phyloP scores from a whole-genome alignment of 2,888 invertebrate genomes.

The Portevinia maculata region DNA sequence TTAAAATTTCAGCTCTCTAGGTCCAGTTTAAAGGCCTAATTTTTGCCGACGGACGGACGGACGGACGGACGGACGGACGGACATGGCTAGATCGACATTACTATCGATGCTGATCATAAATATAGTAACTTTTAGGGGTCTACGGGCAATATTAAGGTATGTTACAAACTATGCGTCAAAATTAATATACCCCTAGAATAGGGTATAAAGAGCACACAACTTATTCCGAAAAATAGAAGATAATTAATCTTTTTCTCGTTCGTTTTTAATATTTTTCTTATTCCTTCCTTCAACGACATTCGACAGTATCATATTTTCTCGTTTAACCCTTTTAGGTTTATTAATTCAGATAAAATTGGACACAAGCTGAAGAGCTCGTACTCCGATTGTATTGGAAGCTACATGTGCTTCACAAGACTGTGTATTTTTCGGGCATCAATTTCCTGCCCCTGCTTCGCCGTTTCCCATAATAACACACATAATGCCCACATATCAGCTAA shows the following conservation, averaged over 20 bases:
- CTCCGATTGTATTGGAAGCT: not conserved
- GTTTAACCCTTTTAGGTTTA: constrained; percentile 57
- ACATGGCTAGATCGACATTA: too few relatives aligned
- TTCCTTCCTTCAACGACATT: constrained; percentile 16
- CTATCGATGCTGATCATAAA: too few relatives aligned
- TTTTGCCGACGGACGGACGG: too few relatives aligned
- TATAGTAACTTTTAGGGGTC: too few relatives aligned
- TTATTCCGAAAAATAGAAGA: constrained; percentile 58
- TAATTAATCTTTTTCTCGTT: constrained; percentile 70
- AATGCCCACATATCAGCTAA: constrained; percentile 64
- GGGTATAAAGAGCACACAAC: constrained; percentile 54
- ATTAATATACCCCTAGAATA: too few relatives aligned
- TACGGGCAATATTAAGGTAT: too few relatives aligned
- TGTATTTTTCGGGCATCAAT: constrained; percentile 56
- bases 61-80: too few relatives aligned
- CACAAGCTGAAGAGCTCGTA: constrained; percentile 35
- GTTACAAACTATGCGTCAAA: too few relatives aligned
- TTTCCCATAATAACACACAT: constrained; percentile 49
- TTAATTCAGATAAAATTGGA: constrained; percentile 57
- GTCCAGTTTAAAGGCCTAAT: too few relatives aligned
- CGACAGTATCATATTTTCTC: constrained; percentile 67
- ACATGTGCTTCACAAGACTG: constrained; percentile 35
- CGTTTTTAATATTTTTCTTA: constrained; percentile 23
- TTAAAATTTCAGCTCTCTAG: too few relatives aligned
- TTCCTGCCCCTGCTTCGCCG: not conserved